Conservation (phyloP, 2,797 vertebrate genomes). For the Sebastes iracundus region DNA sequence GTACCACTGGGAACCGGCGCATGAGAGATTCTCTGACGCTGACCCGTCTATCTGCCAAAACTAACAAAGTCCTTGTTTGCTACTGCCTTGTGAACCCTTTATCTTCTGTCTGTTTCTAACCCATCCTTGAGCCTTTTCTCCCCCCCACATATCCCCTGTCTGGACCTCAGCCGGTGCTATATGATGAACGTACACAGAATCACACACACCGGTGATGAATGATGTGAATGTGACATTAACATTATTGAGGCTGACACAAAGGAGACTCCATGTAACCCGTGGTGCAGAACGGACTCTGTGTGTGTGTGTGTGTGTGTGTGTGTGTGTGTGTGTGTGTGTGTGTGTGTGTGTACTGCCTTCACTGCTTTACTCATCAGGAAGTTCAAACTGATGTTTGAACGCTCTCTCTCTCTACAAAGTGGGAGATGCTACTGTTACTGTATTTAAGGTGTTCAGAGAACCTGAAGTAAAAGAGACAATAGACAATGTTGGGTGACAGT, state of each 20-base stretch:
- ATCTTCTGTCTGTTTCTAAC: slow-evolving; percentile 41
- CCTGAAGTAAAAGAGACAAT: not conserved
- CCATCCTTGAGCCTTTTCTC: slow-evolving; percentile 26
- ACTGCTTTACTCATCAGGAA: slow-evolving; percentile 11
- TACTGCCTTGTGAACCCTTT: slow-evolving; percentile 39
- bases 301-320: not conserved
- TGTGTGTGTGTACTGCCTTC: not conserved
- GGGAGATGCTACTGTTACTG: not conserved
- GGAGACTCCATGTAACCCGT: not conserved
- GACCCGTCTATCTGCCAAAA: slow-evolving; percentile 58
- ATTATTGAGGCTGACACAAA: slow-evolving; percentile 20
- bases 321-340: not conserved
- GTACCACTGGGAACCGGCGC: slow-evolving; percentile 34
- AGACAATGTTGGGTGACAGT: not conserved
- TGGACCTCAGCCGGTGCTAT: slow-evolving; percentile 32
- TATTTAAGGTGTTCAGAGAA: not conserved
- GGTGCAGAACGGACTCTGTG: not conserved
- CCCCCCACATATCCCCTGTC: slow-evolving; percentile 27
- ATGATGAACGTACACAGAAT: slow-evolving; percentile 48
- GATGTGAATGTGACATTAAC: slow-evolving; percentile 54
- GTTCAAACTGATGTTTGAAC: not conserved
- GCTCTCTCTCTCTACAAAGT: not conserved
- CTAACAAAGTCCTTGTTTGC: slow-evolving; percentile 62
- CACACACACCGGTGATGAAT: slow-evolving; percentile 43
- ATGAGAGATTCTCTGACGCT: slow-evolving; percentile 29